Evolutionary conservation across 2,888 invertebrate species (phyloP), one percentile per base, ranked within the genome.

Genomic region (Heliconius charithonia): DNA sequence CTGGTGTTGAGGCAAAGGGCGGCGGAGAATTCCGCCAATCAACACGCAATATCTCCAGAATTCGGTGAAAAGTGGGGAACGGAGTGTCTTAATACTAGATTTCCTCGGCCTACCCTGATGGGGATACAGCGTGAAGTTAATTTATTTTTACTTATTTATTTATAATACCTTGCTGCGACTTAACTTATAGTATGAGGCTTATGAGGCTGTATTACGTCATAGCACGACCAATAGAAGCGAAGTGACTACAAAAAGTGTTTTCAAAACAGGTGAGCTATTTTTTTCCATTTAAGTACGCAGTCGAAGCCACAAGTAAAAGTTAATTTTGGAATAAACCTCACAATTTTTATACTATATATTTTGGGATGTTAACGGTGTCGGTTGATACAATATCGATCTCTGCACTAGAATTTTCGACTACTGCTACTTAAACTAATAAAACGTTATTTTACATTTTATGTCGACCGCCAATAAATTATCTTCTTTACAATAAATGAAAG

Each of bases 401-500:
- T 59, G 59, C 59, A 59, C 12, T 72, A 32, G 51, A 56, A 59
- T 72, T 72, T 41, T 45, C 7, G 32, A 59, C 56, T 32, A 13
- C 13, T 41, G 69, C 32, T 59, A 32, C 72, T 72, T 72, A 25
- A n/a, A 13, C 22, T 59, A 56, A 32, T 72, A 72, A 72, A 72
- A 72, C 7, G n/a, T 29, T 51, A 59, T 59, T 72, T 72, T 59
- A 25, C 56, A 72, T 51, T 72, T 59, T 59, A 72, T 72, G 9
- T 72, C 56, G 22, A 72, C 29, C 32, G 22, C 67, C 22, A 32
- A 32, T 76, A 66, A 67, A 67, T 76, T 32, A 51, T 56, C 67
- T 37, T n/a, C 51, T 76, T 76, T 41, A 41, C 9, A 69, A 25
- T 41, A 45, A 19, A 66, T 65, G 73, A 59, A 77, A 59, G 41